Evolutionary conservation across 2,113 vertebrate species (phyloP).

Genomic region (Myotis davidii): DNA sequence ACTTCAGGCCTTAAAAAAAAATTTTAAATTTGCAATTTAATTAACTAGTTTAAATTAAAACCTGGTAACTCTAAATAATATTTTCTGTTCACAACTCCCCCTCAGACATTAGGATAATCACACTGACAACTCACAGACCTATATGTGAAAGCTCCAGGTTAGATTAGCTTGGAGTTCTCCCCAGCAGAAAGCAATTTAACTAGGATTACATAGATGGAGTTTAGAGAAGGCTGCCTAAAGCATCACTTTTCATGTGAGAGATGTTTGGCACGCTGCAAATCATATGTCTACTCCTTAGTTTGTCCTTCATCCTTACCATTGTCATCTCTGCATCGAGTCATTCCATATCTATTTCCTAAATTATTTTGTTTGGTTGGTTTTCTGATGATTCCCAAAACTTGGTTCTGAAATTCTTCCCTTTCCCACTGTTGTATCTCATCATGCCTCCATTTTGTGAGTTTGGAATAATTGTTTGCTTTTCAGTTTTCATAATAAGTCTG

Average conservation of each 20-base stretch:
- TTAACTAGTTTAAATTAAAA: constrained; percentile 51
- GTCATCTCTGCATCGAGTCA: not conserved
- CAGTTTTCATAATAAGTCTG: constrained; percentile 9
- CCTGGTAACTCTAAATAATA: not conserved
- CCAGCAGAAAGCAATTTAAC: constrained; percentile 26
- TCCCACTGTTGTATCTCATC: not conserved
- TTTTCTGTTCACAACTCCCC: not conserved
- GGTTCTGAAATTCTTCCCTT: not conserved
- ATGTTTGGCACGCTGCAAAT: not conserved
- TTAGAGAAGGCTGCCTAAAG: not conserved
- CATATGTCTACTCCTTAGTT: not conserved
- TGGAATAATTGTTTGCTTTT: not conserved
- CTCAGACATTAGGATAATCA: not conserved
- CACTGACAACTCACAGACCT: not conserved
- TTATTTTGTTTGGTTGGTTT: not conserved
- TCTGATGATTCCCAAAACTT: not conserved
- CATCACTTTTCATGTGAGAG: not conserved
- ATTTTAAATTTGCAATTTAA: not conserved
- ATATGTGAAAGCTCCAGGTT: not conserved
- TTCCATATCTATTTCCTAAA: not conserved
- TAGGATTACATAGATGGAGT: not conserved
- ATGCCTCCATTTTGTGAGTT: not conserved
- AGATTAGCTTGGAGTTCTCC: not conserved
- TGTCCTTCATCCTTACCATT: not conserved
- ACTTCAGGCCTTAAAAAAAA: not conserved